Conservation (phyloP, 2,797 vertebrate genomes). For the Propithecus deckenii region DNA sequence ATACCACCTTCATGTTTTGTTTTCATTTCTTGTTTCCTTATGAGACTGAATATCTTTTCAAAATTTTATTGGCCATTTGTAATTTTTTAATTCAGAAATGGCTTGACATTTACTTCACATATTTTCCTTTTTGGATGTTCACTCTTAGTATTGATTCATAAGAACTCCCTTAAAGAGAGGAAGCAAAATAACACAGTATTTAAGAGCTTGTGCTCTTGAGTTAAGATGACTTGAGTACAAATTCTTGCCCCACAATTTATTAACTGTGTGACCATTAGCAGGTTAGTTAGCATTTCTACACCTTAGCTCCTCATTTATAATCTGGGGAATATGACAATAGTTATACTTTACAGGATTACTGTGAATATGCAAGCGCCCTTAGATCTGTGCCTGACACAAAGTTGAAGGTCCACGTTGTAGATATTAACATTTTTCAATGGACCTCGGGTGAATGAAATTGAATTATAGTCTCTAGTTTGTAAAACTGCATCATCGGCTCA, state of each 20-base stretch:
- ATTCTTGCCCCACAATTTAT: not conserved
- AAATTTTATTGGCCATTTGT: not conserved
- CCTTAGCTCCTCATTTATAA: not conserved
- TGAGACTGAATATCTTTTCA: not conserved
- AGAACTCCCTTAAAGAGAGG: not conserved
- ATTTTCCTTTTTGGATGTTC: not conserved
- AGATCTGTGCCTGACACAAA: not conserved
- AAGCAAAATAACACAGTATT: not conserved
- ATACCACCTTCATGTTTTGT: not conserved
- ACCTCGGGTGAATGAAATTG: not conserved
- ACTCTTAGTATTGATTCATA: not conserved
- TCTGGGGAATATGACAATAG: not conserved
- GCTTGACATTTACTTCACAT: not conserved
- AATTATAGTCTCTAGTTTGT: not conserved
- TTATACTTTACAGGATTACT: not conserved
- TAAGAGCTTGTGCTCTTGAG: not conserved
- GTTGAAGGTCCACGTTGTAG: not conserved
- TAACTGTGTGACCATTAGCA: not conserved
- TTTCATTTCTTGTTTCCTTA: not conserved
- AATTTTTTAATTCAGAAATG: not conserved
- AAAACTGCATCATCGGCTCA: not conserved
- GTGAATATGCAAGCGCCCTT: not conserved
- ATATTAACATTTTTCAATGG: not conserved
- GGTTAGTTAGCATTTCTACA: not conserved
- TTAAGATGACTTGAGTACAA: not conserved